Conservation (phyloP, 2,113 vertebrate species). For the Cromileptes altivelis region DNA sequence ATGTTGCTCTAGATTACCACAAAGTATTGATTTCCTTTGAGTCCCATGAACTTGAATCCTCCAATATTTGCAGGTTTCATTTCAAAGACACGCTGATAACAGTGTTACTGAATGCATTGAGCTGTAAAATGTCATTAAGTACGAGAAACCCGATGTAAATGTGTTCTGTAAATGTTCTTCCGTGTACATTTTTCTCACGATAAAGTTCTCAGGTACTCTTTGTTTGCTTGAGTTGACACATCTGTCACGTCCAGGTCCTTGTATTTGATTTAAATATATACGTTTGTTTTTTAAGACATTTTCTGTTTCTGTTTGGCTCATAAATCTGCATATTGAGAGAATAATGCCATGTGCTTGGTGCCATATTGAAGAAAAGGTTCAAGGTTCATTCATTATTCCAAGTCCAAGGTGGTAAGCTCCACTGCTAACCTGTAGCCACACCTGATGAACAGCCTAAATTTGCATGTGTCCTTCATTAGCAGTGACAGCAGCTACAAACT, state of each 20-base stretch:
- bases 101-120: slow-evolving; percentile 34
- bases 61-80: slow-evolving; percentile 25
- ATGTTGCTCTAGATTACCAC: slow-evolving; percentile 20
- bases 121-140: slow-evolving; percentile 22
- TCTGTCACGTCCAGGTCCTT: background rate
- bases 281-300: background rate
- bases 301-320: too few species aligned
- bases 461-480: background rate
- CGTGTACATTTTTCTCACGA: slow-evolving; percentile 37
- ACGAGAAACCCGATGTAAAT: slow-evolving; percentile 6
- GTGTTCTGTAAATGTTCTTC: slow-evolving; percentile 35
- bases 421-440: background rate
- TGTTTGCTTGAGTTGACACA: slow-evolving; percentile 34
- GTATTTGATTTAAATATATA: slow-evolving; percentile 5
- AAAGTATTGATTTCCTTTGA: slow-evolving; percentile 23
- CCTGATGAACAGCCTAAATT: too few species aligned
- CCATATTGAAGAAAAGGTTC: background rate
- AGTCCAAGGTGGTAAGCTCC: background rate
- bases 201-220: slow-evolving; percentile 70
- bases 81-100: background rate
- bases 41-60: slow-evolving; percentile 11
- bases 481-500: too few species aligned
- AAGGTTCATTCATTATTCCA: background rate
- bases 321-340: background rate
- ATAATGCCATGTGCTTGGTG: background rate